These are phyloP conservation scores for Strigamia maritima DNA, from an alignment of 2,888 invertebrate genomes.

Conservation along the genomic window DNA sequence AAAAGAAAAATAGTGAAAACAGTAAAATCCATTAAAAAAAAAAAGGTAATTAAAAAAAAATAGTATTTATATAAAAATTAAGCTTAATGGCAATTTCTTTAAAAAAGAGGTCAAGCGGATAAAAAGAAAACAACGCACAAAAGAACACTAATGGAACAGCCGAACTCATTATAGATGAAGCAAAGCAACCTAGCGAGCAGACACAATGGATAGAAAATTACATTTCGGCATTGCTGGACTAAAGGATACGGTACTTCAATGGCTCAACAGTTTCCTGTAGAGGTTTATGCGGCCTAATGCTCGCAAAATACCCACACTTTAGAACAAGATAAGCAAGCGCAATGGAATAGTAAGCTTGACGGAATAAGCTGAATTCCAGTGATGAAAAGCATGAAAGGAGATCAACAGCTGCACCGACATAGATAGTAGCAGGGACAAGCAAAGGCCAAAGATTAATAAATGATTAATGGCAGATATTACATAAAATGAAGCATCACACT, in stretches of 20 bases:
- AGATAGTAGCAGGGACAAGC: background rate
- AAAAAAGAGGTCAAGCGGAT: constrained; percentile 8
- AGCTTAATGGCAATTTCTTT: background rate
- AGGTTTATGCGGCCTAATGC: background rate
- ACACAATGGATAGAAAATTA: constrained; percentile 24
- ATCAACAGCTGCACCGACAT: constrained; percentile 23
- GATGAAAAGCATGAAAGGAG: constrained; percentile 26
- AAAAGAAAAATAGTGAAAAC: background rate
- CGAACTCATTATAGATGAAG: constrained; percentile 10
- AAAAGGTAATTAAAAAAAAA: no score
- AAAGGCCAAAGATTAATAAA: constrained; percentile 29
- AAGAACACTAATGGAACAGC: constrained; percentile 22
- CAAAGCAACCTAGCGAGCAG: constrained; percentile 2
- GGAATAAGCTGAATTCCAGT: constrained; percentile 24
- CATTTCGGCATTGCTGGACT: constrained; percentile 17
- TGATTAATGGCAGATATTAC: constrained; percentile 24
- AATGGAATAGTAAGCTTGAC: constrained; percentile 11
- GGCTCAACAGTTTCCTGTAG: background rate
- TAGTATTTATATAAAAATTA: background rate
- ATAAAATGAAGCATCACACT: background rate
- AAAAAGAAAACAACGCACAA: constrained; percentile 16
- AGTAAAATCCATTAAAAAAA: background rate
- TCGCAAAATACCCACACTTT: background rate
- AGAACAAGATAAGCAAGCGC: background rate
- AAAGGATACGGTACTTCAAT: constrained; percentile 27